Base-by-base conservation (phyloP, 1,140 invertebrate genomes). In the Micrasema minimum region DNA sequence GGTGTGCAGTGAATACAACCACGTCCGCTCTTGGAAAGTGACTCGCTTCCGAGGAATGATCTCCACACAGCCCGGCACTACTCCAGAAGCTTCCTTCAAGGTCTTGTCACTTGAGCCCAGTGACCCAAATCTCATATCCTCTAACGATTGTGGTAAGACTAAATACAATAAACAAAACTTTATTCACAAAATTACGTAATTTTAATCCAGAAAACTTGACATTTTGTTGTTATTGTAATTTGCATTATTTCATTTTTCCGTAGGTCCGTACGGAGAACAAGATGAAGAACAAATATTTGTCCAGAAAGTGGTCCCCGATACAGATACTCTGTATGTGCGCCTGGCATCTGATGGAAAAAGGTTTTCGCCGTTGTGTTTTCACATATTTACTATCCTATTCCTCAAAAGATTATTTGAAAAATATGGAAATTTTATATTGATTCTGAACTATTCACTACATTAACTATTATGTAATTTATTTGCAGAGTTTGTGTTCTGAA, bases 201-300 rank as follows among this genome's bases (percentile, higher is more conserved):
- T 10, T 41, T 12, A 41, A 41, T 12, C 14, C 38, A 41, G 5
- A 41, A 41, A n/a, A 41, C 14, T 41, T 41, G 38, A 41, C 38
- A 1, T 6, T 6, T 3, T 43, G 2, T 1, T 48, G n/a, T 50
- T 2, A 18, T 22, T 50, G 11, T 10, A 50, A 16, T 50, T 50
- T n/a, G n/a, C n/a, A 7, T 48, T 20, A 22, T 50, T 16, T 22
- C 20, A 16, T 50, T 50, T n/a, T 50, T 71, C 78, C 72, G 35
- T 51, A 92, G 96, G 96, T 51, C 97, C 97, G 7, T 99, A 95
- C 85, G 97, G 97, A 10, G 96, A 99, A 80, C 95, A 97, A 83
- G 96, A 98, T 80, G 96, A 98, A 80, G 96, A 98, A 78, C 96
- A 98, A 85, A 92, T 99, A 46, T 99, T 99, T 80, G 92, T 99